phyloP scores from a whole-genome alignment of 2,113 vertebrate species.

The Strix aluco region DNA sequence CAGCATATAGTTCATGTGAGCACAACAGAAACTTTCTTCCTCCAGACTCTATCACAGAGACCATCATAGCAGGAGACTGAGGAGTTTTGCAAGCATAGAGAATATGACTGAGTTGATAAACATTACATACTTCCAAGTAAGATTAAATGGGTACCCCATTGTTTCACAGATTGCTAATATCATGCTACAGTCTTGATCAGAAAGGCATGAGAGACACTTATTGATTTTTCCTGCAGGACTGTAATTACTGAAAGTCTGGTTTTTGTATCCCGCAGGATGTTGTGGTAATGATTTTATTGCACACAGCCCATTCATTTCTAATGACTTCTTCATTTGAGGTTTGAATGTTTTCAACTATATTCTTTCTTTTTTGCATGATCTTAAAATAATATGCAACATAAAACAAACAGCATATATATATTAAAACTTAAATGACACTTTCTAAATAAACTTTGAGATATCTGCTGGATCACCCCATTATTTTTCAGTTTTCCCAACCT shows the following conservation, averaged over 20 bases:
- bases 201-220: not conserved
- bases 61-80: not conserved
- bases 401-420: not conserved
- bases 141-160: not conserved
- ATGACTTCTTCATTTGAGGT: not conserved
- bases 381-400: not conserved
- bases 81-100: not conserved
- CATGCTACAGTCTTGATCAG: not conserved
- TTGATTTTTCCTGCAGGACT: constrained; percentile 15
- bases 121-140: not conserved
- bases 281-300: not conserved
- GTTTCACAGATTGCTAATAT: constrained; percentile 3
- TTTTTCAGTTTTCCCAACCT: not conserved
- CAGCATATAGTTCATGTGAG: not conserved
- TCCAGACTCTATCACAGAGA: not conserved
- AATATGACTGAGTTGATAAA: not conserved
- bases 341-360: not conserved
- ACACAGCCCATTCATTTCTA: not conserved
- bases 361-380: not conserved
- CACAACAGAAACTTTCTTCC: not conserved
- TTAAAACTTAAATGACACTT: not conserved
- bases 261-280: not conserved
- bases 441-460: not conserved
- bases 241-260: constrained; percentile 1
- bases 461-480: not conserved